A percentile compares a stretch with the other conserved stretches of the same genome.
These are phyloP conservation scores for Eilema griseolum DNA, from an alignment of 2,888 invertebrate genomes.

Conservation along the genomic window DNA sequence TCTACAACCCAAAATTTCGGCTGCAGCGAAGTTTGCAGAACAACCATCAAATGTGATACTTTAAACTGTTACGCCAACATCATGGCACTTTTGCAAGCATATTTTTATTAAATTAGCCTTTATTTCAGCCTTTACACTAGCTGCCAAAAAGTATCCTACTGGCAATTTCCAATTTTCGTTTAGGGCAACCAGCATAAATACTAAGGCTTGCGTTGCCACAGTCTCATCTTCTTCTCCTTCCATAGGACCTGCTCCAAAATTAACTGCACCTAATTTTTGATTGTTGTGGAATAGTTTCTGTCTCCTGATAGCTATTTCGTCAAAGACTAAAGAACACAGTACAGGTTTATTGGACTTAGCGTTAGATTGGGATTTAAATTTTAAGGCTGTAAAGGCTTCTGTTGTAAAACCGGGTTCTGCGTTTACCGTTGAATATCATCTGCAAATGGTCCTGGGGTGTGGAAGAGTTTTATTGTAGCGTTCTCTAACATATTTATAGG, in stretches of 20 bases:
- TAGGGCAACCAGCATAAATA: conserved; percentile 54
- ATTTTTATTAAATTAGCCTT: conserved; percentile 47
- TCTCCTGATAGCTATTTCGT: conserved; percentile 34
- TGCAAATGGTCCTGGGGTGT: conserved; percentile 25
- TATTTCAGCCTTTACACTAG: conserved; percentile 45
- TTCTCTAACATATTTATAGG: conserved; percentile 37
- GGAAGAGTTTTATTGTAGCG: conserved; percentile 27
- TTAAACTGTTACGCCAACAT: conserved; percentile 34
- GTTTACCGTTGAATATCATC: conserved; percentile 30
- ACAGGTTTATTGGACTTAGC: conserved; percentile 12
- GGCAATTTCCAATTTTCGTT: conserved; percentile 59
- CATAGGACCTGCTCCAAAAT: conserved; percentile 7
- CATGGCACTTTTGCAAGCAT: conserved; percentile 47
- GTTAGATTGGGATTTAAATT: too few relatives aligned
- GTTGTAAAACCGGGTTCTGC: conserved; percentile 31
- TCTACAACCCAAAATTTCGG: too few relatives aligned
- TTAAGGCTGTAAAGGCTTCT: conserved; percentile 26
- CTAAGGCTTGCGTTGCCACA: conserved; percentile 44
- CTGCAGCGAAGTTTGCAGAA: too few relatives aligned
- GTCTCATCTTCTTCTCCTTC: not conserved
- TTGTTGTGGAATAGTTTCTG: conserved; percentile 19
- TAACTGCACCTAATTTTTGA: conserved; percentile 2
- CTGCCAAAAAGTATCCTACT: conserved; percentile 57
- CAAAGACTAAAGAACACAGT: conserved; percentile 32
- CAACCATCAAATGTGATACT: too few relatives aligned